phyloP scores from a whole-genome alignment of 1,140 invertebrate species.

The Zaprionus vittiger region DNA sequence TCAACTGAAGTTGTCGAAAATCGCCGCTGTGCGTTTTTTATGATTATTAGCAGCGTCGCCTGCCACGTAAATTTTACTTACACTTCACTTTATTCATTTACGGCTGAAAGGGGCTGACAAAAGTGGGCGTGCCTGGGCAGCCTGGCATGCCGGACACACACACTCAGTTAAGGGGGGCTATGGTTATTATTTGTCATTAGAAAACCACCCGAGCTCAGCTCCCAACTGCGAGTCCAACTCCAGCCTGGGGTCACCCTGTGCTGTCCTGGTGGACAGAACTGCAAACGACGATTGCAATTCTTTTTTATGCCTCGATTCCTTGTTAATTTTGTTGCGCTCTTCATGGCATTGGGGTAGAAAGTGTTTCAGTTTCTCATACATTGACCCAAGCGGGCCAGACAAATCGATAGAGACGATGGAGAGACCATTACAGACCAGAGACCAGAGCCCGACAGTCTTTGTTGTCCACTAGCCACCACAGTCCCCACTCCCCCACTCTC shows the following conservation, averaged over 20 bases:
- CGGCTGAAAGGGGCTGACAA: slow-evolving; percentile 40
- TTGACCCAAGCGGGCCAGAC: slow-evolving; percentile 66
- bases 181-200: slow-evolving; percentile 81
- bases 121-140: slow-evolving; percentile 1
- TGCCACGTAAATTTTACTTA: slow-evolving; percentile 78
- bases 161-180: neutral
- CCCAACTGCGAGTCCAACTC: slow-evolving; percentile 3
- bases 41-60: slow-evolving; percentile 72
- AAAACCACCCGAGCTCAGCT: slow-evolving; percentile 53
- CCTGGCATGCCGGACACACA: neutral
- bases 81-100: slow-evolving; percentile 78
- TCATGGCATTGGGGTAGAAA: slow-evolving; percentile 64
- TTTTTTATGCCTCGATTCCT: slow-evolving; percentile 57
- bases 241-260: slow-evolving; percentile 7
- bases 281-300: slow-evolving; percentile 17
- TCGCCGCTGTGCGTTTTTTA: slow-evolving; percentile 64
- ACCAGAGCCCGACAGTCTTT: slow-evolving; percentile 5
- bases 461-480: neutral
- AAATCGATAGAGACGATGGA: slow-evolving; percentile 65
- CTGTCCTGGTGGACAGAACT: slow-evolving; percentile 11
- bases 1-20: slow-evolving; percentile 59
- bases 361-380: slow-evolving; percentile 71
- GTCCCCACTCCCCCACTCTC: neutral
- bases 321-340: slow-evolving; percentile 28
- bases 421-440: slow-evolving; percentile 22